These are phyloP conservation scores for Sesamia inferens DNA, from an alignment of 2,888 invertebrate species.

Conservation along the genomic window DNA sequence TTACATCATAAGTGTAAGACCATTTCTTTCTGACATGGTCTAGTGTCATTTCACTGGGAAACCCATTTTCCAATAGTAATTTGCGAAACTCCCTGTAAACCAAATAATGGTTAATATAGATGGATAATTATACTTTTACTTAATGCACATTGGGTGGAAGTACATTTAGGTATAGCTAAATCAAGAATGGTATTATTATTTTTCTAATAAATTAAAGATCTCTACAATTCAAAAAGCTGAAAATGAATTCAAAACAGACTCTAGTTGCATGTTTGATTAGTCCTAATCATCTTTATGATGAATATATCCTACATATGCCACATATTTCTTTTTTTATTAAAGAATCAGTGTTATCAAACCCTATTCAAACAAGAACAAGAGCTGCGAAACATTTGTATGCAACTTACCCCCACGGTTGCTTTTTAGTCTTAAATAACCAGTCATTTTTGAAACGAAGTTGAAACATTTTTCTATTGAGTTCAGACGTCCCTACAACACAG, in stretches of 20 bases:
- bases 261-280: not conserved
- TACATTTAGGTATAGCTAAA: not conserved
- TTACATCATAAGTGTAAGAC: constrained; percentile 87
- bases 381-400: not conserved
- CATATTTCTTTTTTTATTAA: not conserved
- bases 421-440: constrained; percentile 84
- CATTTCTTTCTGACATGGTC: constrained; percentile 87
- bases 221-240: not conserved
- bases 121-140: not conserved
- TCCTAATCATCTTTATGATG: not conserved
- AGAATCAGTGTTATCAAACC: not conserved
- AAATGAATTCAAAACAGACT: not conserved
- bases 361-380: constrained; percentile 10
- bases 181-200: not conserved
- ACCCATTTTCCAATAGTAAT: constrained; percentile 83
- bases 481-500: constrained; percentile 81
- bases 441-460: constrained; percentile 83
- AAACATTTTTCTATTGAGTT: constrained; percentile 80
- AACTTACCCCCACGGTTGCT: constrained; percentile 86
- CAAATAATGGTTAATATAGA: not conserved
- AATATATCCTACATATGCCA: not conserved
- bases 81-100: constrained; percentile 81
- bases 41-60: constrained; percentile 84
- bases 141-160: not conserved
- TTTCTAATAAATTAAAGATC: not conserved